A percentile compares a stretch with the other conserved stretches of the same genome.
Conservation (phyloP, 2,888 invertebrate species). For the Clusia tigrina region DNA sequence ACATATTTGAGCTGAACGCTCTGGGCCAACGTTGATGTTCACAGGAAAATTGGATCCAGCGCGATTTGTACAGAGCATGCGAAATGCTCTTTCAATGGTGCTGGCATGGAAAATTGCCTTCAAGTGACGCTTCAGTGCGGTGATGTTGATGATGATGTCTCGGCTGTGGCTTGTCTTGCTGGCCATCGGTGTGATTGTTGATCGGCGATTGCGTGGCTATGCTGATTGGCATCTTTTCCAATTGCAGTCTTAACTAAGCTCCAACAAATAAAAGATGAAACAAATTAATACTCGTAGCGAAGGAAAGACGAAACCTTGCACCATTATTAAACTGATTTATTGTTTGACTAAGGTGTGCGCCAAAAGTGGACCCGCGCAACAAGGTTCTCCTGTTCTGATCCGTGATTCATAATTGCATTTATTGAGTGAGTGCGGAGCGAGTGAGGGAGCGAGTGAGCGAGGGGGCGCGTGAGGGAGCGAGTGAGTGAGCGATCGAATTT, state of each 20-base stretch:
- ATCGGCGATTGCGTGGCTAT: no score
- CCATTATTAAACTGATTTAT: not conserved
- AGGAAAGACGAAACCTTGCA: not conserved
- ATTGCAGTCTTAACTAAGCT: not conserved
- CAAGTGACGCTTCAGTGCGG: slow-evolving; percentile 6
- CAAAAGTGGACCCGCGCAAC: no score
- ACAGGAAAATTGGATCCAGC: not conserved
- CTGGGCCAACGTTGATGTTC: not conserved
- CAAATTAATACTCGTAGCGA: not conserved
- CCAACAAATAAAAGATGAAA: not conserved
- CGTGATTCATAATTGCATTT: not conserved
- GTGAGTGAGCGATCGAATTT: not conserved
- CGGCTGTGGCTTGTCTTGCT: slow-evolving; percentile 6
- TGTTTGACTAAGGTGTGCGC: slow-evolving; percentile 3
- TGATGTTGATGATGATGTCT: not conserved
- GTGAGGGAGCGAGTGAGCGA: not conserved
- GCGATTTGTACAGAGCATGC: not conserved
- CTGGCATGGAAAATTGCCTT: not conserved
- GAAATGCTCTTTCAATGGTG: not conserved
- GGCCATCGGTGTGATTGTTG: not conserved
- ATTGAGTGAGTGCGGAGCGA: not conserved
- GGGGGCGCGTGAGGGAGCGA: not conserved
- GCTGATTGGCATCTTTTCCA: not conserved
- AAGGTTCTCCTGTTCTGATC: not conserved
- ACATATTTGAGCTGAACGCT: not conserved